Conservation (phyloP, 1,140 invertebrate genomes). For the Bombus confusus region DNA sequence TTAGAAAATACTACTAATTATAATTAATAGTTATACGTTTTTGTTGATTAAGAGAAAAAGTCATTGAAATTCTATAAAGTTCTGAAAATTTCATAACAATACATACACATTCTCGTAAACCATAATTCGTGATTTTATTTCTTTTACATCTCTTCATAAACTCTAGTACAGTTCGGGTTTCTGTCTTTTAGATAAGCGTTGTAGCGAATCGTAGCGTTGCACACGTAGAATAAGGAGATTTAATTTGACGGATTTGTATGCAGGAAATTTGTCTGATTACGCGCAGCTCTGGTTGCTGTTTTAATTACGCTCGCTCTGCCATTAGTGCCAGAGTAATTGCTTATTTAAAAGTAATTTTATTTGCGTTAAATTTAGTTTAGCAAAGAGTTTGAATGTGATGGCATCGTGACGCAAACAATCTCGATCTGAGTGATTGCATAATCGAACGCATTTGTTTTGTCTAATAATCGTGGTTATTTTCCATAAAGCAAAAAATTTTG, state of each 20-base stretch:
- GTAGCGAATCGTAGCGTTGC: neutral
- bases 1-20: too few species aligned
- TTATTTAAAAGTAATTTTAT: conserved; percentile 43
- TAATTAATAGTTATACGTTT: too few species aligned
- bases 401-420: neutral
- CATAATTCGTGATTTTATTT: neutral
- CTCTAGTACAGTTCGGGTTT: neutral
- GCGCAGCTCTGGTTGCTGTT: neutral
- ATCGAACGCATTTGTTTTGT: neutral
- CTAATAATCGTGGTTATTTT: neutral
- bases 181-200: neutral
- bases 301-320: conserved; percentile 22
- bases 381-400: conserved; percentile 1
- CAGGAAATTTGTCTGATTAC: conserved; percentile 32
- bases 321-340: conserved; percentile 35
- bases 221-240: neutral
- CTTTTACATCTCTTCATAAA: neutral
- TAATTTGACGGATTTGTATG: conserved; percentile 19
- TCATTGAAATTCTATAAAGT: neutral
- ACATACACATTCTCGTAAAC: too few species aligned
- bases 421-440: neutral
- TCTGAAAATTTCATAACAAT: too few species aligned
- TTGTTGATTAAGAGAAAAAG: too few species aligned
- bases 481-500: too few species aligned
- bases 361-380: conserved; percentile 25